These are phyloP conservation scores for Lasioglossum villosulum DNA, from an alignment of 2,888 invertebrate species.

Conservation along the genomic window DNA sequence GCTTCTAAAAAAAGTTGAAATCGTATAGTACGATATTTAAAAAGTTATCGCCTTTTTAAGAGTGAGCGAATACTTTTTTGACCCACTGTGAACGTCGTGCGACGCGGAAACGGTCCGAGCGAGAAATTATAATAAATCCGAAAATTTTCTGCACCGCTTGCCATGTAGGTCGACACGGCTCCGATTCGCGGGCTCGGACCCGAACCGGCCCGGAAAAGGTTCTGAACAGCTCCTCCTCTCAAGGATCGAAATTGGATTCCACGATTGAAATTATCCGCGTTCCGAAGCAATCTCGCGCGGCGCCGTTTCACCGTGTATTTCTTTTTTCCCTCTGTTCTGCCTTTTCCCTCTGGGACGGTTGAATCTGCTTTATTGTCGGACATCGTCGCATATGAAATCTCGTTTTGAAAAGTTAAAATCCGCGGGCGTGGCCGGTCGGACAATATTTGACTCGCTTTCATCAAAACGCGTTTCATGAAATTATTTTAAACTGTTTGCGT, in stretches of 20 bases:
- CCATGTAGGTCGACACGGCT: slow-evolving; percentile 10
- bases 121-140: slow-evolving; percentile 52
- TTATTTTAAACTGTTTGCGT: slow-evolving; percentile 9
- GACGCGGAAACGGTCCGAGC: slow-evolving; percentile 9
- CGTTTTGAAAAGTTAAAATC: neutral
- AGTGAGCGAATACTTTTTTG: no score
- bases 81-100: no score
- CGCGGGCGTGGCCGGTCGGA: neutral
- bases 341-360: neutral
- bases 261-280: slow-evolving; percentile 23
- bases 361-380: neutral
- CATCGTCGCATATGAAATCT: neutral
- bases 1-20: no score
- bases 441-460: slow-evolving; percentile 4
- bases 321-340: neutral
- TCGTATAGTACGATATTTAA: no score
- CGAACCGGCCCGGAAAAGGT: neutral
- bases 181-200: neutral
- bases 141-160: slow-evolving; percentile 40
- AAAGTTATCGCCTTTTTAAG: no score
- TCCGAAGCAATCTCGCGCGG: slow-evolving; percentile 12
- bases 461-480: neutral
- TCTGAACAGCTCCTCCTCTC: slow-evolving; percentile 10
- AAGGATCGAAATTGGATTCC: slow-evolving; percentile 24
- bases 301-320: neutral